Base-by-base conservation (phyloP, 2,888 invertebrate genomes). In the Anagyrus pseudococci region DNA sequence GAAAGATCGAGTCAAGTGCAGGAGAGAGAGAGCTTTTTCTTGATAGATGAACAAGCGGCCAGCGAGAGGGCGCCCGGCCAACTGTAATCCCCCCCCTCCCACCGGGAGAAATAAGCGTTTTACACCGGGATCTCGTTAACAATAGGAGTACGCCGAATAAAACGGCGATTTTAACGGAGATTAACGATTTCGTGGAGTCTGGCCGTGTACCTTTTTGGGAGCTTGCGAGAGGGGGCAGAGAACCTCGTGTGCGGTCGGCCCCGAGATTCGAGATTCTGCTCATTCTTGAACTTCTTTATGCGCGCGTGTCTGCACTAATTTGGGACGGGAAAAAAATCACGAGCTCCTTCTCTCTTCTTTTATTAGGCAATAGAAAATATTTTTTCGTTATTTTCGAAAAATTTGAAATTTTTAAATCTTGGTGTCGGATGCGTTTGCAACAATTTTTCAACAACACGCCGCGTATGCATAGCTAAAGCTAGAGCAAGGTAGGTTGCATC, bases 121-220 rank as follows among this genome's bases (percentile, higher is more conserved):
- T n/a, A n/a, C n/a, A n/a, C n/a, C n/a, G n/a, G 43, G 22, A 19
- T 43, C 57, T 58, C 62, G 57, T 54, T 58, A 50, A 55, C 58
- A 55, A 71, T 69, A 63, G 68, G 66, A 65, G 62, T 29, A 59
- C 66, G 57, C 58, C 67, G 59, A 57, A 59, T 53, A 62, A 29
- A 48, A 43, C 50, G 60, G 64, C 26, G 52, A 46, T 48, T 37
- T 25, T 46, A 47, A 52, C 52, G 47, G 47, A 52, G 52, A 47
- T 57, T 41, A 57, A 53, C 52, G 40, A 25, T 2, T 15, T 15
- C 33, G 33, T 37, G 15, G 33, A n/a, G 2, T 22, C 13, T 25
- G 13, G 44, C 29, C 62, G 33, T 13, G 33, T 56, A 52, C 56
- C 56, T 20, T 33, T 46, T 50, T 26, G 1, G 62, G 43, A 53